These are phyloP conservation scores for Serinus canaria DNA, from an alignment of 2,113 vertebrate species.

Conservation along the genomic window DNA sequence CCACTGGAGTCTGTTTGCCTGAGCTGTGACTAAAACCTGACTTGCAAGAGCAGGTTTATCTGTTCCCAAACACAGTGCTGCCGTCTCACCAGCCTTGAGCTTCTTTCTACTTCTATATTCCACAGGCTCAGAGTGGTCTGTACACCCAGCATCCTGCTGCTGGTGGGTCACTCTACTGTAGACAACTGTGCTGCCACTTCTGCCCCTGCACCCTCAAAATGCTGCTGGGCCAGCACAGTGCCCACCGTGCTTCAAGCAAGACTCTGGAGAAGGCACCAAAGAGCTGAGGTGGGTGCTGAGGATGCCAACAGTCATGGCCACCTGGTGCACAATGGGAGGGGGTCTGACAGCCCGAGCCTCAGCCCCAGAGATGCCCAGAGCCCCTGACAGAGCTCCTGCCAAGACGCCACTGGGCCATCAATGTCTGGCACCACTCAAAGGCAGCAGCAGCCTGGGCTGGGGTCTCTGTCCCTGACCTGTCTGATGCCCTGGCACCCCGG, in stretches of 20 bases:
- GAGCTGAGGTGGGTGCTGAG: neutral
- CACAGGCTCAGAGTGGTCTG: neutral
- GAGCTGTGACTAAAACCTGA: neutral
- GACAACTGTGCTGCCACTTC: neutral
- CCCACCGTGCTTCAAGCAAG: accelerated
- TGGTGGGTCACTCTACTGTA: neutral
- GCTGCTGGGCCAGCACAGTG: neutral
- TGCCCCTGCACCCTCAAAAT: neutral
- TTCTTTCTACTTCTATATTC: neutral
- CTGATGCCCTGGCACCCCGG: no score
- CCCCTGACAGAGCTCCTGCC: neutral
- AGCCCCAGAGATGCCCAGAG: neutral
- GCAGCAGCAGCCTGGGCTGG: neutral
- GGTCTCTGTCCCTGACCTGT: neutral
- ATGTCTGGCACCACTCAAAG: neutral
- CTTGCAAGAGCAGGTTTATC: neutral
- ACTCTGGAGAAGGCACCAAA: neutral
- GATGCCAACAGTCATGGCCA: neutral
- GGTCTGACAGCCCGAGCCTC: neutral
- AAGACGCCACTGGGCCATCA: neutral
- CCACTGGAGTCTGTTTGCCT: neutral
- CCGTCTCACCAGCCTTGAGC: neutral
- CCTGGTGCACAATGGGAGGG: neutral
- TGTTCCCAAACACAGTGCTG: neutral
- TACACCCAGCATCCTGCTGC: neutral